Evolutionary conservation across 2,113 vertebrate genomes (phyloP).

Genomic region (Fregetta grallaria): DNA sequence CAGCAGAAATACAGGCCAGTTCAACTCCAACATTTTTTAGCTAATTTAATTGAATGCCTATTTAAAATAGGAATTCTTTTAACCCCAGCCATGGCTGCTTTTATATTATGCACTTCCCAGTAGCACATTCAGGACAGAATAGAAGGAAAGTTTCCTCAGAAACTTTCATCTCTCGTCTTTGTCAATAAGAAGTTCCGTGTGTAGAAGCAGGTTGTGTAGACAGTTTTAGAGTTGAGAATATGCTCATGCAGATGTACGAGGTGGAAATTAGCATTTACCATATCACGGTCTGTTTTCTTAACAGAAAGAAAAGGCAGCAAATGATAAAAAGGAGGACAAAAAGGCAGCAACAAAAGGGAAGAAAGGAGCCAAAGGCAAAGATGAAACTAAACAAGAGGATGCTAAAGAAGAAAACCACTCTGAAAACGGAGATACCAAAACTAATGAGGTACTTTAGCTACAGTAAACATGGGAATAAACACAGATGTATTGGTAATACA

Average conservation of each 20-base stretch:
- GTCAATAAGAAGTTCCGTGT: background rate
- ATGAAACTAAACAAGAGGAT: constrained; percentile 79
- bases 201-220: background rate
- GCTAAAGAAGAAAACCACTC: constrained; percentile 90
- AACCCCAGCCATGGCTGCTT: background rate
- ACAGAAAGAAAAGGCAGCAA: constrained; percentile 91
- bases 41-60: constrained; percentile 44
- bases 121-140: background rate
- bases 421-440: constrained; percentile 93
- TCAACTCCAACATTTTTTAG: constrained; percentile 22
- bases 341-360: constrained; percentile 81
- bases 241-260: background rate
- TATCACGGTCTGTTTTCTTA: background rate
- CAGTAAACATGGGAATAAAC: background rate
- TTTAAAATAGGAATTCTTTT: constrained; percentile 41
- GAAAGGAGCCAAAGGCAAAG: constrained; percentile 81
- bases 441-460: constrained; percentile 80
- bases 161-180: background rate
- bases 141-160: background rate
- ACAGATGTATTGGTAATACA: background rate
- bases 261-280: background rate
- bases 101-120: background rate
- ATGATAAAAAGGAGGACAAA: constrained; percentile 88
- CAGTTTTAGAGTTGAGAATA: background rate
- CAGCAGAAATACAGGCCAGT: constrained; percentile 7